A percentile compares a stretch with the other conserved stretches of the same genome.
Evolutionary conservation across 2,113 vertebrate genomes (phyloP).

Genomic region (Chaetura pelagica): DNA sequence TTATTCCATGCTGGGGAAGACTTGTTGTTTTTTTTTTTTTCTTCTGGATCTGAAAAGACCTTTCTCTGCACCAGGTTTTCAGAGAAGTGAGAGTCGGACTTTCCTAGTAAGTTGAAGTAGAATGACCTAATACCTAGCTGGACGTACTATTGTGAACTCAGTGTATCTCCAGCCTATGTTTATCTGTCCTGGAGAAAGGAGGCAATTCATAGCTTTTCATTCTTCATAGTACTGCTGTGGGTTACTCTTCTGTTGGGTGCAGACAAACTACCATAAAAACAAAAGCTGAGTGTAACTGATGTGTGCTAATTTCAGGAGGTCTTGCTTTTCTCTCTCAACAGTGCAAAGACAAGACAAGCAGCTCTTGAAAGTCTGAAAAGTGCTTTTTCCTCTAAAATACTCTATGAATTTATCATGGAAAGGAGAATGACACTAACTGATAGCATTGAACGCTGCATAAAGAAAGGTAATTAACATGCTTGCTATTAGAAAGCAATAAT

Average conservation of each 20-base stretch:
- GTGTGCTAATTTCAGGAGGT: background rate
- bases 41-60: background rate
- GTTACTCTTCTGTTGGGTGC: background rate
- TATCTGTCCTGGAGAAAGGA: background rate
- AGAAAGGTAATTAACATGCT: constrained; percentile 86
- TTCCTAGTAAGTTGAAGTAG: background rate
- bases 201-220: background rate
- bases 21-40: background rate
- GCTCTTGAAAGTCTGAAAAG: constrained; percentile 93
- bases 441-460: constrained; percentile 95
- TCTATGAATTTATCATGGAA: constrained; percentile 93
- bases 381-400: constrained; percentile 91
- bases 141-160: background rate
- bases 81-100: background rate
- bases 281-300: background rate
- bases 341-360: constrained; percentile 93
- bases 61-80: background rate
- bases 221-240: background rate
- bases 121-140: background rate
- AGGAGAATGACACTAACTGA: constrained; percentile 96
- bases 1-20: background rate
- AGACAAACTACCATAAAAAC: background rate
- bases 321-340: constrained; percentile 64
- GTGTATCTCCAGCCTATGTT: background rate
- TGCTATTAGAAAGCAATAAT: background rate